These are phyloP conservation scores for Bradypus variegatus DNA, from an alignment of 2,797 vertebrate genomes.

Conservation along the genomic window DNA sequence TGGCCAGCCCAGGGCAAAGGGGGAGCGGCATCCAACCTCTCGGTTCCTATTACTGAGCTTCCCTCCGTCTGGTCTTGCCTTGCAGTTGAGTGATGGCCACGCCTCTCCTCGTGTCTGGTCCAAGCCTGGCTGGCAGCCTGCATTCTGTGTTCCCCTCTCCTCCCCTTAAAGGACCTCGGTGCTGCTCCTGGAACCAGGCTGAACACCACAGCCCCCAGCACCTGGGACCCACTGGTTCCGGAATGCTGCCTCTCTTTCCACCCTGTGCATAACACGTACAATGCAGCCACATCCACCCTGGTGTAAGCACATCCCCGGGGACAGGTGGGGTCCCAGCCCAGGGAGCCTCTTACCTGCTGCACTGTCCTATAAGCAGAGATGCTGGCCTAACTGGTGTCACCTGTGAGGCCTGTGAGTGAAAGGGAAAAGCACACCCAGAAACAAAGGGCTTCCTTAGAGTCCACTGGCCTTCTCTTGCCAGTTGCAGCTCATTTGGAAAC, in stretches of 20 bases:
- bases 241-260: background rate
- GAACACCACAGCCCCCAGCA: background rate
- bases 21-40: rapidly evolving
- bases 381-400: background rate
- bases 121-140: rapidly evolving
- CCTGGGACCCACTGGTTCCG: background rate
- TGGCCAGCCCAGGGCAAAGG: no score
- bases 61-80: rapidly evolving
- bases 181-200: background rate
- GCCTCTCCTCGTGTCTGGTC: no score
- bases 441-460: background rate
- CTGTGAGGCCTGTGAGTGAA: background rate
- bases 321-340: background rate
- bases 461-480: no score
- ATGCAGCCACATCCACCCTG: background rate
- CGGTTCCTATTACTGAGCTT: background rate
- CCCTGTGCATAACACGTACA: background rate
- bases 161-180: rapidly evolving
- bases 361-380: background rate
- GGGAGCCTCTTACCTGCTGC: background rate
- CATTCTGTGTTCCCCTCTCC: background rate
- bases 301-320: background rate
- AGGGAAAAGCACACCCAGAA: background rate
- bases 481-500: no score
- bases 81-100: background rate